Evolutionary conservation across 2,797 vertebrate species (phyloP).

Genomic region (Gephyroberyx darwinii): DNA sequence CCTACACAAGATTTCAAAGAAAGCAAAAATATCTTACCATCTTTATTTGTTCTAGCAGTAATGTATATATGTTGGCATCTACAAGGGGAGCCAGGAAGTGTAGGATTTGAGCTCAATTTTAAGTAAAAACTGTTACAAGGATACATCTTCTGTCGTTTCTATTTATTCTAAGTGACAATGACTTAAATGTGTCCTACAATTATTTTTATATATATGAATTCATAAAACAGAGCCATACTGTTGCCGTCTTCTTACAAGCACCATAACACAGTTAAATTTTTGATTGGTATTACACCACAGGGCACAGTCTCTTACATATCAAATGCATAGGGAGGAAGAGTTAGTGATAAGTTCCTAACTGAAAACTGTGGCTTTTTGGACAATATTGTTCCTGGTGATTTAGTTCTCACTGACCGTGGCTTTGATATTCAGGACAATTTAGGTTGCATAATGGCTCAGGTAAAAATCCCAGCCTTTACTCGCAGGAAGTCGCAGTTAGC

Average conservation of each 20-base stretch:
- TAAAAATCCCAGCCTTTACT: conserved; percentile 9
- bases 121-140: too few species aligned
- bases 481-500: conserved; percentile 2
- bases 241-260: background rate
- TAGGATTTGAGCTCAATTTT: too few species aligned
- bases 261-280: background rate
- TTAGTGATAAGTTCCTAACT: background rate
- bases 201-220: too few species aligned
- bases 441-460: conserved; percentile 14
- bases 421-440: conserved; percentile 14
- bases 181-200: too few species aligned
- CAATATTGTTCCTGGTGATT: conserved; percentile 2
- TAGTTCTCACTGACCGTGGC: conserved; percentile 15
- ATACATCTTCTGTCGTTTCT: too few species aligned
- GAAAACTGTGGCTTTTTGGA: conserved; percentile 6
- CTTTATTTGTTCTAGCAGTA: too few species aligned
- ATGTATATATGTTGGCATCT: too few species aligned
- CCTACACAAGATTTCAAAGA: too few species aligned
- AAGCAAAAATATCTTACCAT: too few species aligned
- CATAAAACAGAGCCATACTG: too few species aligned
- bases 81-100: too few species aligned
- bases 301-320: conserved; percentile 14
- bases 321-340: conserved; percentile 13
- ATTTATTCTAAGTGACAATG: too few species aligned
- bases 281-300: conserved; percentile 1